Percentiles rank a stretch among this genome's conserved stretches.
These are phyloP conservation scores for Callimorpha dominula DNA, from an alignment of 2,888 invertebrate species.

Conservation along the genomic window DNA sequence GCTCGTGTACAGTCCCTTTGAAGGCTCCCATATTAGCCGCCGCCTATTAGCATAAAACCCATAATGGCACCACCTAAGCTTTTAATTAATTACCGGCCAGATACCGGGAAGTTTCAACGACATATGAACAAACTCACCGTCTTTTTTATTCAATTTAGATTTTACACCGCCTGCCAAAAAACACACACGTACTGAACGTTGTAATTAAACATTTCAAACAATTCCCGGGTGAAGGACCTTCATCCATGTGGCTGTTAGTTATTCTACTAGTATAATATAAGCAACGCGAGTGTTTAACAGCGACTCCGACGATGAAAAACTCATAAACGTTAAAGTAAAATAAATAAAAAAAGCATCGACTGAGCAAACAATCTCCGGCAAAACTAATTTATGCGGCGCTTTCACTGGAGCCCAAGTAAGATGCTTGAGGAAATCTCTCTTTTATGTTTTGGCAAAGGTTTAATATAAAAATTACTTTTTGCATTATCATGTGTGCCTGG, in stretches of 20 bases:
- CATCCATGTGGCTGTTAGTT: constrained; percentile 39
- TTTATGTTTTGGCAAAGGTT: constrained; percentile 83
- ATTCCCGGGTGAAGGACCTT: constrained; percentile 45
- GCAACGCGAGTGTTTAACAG: constrained; percentile 46
- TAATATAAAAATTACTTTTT: constrained; percentile 85
- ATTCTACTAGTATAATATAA: constrained; percentile 49
- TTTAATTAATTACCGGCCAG: constrained; percentile 83
- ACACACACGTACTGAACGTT: constrained; percentile 30
- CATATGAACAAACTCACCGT: constrained; percentile 56
- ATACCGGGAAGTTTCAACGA: constrained; percentile 64
- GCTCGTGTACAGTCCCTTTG: constrained; percentile 72
- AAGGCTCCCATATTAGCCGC: constrained; percentile 77
- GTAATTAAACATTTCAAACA: constrained; percentile 63
- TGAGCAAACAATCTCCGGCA: constrained; percentile 82
- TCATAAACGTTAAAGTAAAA: constrained; percentile 80
- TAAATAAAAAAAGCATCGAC: constrained; percentile 71
- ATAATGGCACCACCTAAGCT: constrained; percentile 78
- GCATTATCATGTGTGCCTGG: constrained; percentile 81
- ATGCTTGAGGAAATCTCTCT: constrained; percentile 74
- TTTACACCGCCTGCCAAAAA: constrained; percentile 53
- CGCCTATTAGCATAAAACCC: constrained; percentile 82
- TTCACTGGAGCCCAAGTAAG: constrained; percentile 69
- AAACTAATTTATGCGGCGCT: constrained; percentile 85
- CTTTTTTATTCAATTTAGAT: constrained; percentile 69
- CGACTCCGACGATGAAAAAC: constrained; percentile 64